Conservation (phyloP, 2,113 vertebrate genomes). For the Halichoerus grypus region DNA sequence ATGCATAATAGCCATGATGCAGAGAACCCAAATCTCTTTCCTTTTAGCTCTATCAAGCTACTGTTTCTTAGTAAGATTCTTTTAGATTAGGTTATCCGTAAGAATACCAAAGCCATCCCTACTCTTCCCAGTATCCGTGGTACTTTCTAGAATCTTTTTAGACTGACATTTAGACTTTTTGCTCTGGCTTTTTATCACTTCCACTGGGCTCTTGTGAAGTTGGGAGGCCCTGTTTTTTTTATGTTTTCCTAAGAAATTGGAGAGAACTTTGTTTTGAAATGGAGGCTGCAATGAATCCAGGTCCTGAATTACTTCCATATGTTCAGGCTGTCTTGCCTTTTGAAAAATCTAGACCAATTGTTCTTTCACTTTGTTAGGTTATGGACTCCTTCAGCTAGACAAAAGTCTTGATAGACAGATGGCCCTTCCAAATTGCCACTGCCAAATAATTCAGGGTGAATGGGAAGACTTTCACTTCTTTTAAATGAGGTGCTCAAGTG, state of each 20-base stretch:
- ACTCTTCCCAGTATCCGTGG: neutral
- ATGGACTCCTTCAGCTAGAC: neutral
- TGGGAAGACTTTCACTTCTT: conserved; percentile 9
- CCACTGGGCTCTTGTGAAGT: neutral
- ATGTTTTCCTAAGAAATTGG: conserved; percentile 32
- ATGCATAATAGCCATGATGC: neutral
- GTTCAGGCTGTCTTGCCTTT: conserved; percentile 16
- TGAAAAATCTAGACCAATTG: conserved; percentile 54
- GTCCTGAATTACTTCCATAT: conserved; percentile 12
- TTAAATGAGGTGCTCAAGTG: neutral
- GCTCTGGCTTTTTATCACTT: conserved; percentile 42
- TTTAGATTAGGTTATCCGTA: neutral
- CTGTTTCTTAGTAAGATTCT: neutral
- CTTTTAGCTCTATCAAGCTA: neutral
- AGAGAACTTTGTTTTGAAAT: conserved; percentile 59
- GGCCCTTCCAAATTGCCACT: conserved; percentile 9
- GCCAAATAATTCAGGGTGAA: conserved; percentile 44
- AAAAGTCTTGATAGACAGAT: conserved; percentile 19
- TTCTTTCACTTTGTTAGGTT: conserved; percentile 47
- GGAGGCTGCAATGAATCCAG: neutral
- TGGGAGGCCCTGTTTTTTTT: neutral
- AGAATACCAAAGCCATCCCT: neutral
- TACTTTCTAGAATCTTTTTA: conserved; percentile 12
- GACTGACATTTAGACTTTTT: conserved; percentile 10
- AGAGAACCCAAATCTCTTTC: neutral